phyloP scores from a whole-genome alignment of 2,888 invertebrate genomes.

The Pachymerium ferrugineum region DNA sequence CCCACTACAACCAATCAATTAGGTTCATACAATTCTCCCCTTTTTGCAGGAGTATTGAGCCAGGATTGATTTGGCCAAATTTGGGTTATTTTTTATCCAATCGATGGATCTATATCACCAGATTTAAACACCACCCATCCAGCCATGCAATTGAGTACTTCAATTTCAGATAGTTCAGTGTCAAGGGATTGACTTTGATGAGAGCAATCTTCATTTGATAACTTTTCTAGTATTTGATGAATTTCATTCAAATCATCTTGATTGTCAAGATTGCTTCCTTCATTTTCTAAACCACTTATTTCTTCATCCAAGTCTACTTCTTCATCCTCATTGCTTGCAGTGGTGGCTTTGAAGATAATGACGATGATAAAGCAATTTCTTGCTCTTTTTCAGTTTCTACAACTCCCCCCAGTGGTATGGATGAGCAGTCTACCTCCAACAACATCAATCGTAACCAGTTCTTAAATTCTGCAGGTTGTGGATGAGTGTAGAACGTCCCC shows the following conservation, averaged over 20 bases:
- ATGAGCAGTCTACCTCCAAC: conserved; percentile 15
- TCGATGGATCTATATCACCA: background rate
- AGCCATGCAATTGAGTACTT: background rate
- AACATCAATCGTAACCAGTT: conserved; percentile 33
- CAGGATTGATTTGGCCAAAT: too few species aligned
- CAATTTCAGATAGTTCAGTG: background rate
- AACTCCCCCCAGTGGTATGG: background rate
- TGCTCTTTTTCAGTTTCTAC: background rate
- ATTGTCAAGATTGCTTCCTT: background rate
- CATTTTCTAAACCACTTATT: background rate
- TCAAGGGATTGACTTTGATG: too few species aligned
- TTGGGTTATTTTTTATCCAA: too few species aligned
- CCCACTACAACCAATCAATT: too few species aligned
- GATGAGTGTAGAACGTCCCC: conserved; percentile 33
- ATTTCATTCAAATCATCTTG: background rate
- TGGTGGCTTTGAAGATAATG: too few species aligned
- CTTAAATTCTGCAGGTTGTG: conserved; percentile 32
- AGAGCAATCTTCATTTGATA: too few species aligned
- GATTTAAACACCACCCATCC: background rate
- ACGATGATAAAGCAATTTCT: too few species aligned
- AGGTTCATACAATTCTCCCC: background rate
- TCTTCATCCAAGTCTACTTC: too few species aligned
- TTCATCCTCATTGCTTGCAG: too few species aligned
- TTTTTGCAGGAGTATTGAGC: too few species aligned
- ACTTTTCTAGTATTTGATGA: too few species aligned